These are phyloP conservation scores for Lucifuga dentata DNA, from an alignment of 2,113 vertebrate genomes.

Conservation along the genomic window DNA sequence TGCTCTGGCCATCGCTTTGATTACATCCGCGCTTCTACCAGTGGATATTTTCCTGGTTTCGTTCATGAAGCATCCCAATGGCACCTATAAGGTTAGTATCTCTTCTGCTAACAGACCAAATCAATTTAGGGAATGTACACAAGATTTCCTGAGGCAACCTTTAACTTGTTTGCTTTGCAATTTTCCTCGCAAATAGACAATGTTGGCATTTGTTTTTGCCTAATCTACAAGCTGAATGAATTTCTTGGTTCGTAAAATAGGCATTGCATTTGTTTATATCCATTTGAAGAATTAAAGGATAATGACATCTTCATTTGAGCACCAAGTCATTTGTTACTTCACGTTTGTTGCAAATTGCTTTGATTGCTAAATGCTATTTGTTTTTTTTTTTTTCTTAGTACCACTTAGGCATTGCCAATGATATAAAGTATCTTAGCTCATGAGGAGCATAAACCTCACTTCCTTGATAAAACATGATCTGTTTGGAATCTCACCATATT, in stretches of 20 bases:
- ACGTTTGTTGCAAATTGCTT: conserved; percentile 16
- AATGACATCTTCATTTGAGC: conserved; percentile 31
- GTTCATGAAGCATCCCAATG: conserved; percentile 95
- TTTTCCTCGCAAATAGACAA: conserved; percentile 20
- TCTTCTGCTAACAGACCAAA: conserved; percentile 23
- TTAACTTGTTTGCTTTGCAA: conserved; percentile 23
- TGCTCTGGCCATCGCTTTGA: conserved; percentile 93
- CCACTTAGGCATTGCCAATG: conserved; percentile 15
- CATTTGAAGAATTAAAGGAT: conserved; percentile 34
- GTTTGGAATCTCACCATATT: not conserved
- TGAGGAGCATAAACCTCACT: not conserved
- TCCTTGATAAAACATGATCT: conserved; percentile 14
- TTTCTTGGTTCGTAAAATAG: conserved; percentile 37
- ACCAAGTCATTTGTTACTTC: conserved; percentile 43
- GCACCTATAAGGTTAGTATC: conserved; percentile 94
- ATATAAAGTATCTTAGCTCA: conserved; percentile 12
- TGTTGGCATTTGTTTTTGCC: conserved; percentile 27
- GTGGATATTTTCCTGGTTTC: conserved; percentile 99
- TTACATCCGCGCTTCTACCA: conserved; percentile 94
- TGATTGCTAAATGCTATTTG: conserved; percentile 20
- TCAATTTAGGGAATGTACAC: conserved; percentile 24
- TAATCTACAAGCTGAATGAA: conserved; percentile 26
- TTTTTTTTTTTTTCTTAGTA: not conserved
- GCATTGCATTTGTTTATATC: conserved; percentile 30
- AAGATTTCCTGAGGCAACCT: conserved; percentile 29